phyloP scores from a whole-genome alignment of 1,140 invertebrate species.

The Xylocopa sonorina region DNA sequence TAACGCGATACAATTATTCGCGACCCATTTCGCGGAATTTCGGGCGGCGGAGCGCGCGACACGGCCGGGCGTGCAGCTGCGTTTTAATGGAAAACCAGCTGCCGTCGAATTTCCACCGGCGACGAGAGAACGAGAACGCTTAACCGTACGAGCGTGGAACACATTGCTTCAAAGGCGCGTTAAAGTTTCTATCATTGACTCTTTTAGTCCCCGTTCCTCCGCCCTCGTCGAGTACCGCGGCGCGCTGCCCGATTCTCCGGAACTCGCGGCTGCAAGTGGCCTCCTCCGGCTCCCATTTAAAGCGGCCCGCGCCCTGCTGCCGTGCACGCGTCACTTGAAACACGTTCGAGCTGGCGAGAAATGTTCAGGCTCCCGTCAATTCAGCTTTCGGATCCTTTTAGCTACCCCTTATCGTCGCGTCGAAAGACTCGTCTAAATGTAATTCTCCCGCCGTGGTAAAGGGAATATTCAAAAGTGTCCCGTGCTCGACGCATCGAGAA shows the following conservation, averaged over 20 bases:
- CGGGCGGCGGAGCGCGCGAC: not conserved
- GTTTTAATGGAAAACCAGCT: slow-evolving; percentile 46
- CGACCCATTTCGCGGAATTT: slow-evolving; percentile 45
- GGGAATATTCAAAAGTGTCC: too few species aligned
- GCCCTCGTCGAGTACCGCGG: not conserved
- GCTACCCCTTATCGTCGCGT: too few species aligned
- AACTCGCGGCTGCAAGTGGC: slow-evolving; percentile 24
- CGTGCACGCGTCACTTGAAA: not conserved
- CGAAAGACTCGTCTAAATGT: too few species aligned
- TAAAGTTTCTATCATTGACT: slow-evolving; percentile 52
- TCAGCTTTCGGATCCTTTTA: not conserved
- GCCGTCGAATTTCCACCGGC: slow-evolving; percentile 8
- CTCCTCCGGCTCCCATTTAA: not conserved
- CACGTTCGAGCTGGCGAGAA: not conserved
- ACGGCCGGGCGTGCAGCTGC: slow-evolving; percentile 21
- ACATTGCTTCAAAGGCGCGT: slow-evolving; percentile 41
- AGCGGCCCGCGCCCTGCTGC: not conserved
- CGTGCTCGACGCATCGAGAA: too few species aligned
- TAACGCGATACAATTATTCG: slow-evolving; percentile 46
- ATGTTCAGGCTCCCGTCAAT: not conserved
- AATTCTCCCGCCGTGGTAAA: too few species aligned
- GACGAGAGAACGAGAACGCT: not conserved
- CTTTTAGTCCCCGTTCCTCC: slow-evolving; percentile 25
- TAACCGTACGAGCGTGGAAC: too few species aligned
- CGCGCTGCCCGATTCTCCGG: not conserved